Conservation (phyloP, 1,140 invertebrate genomes). For the Trachelipus rathkii region DNA sequence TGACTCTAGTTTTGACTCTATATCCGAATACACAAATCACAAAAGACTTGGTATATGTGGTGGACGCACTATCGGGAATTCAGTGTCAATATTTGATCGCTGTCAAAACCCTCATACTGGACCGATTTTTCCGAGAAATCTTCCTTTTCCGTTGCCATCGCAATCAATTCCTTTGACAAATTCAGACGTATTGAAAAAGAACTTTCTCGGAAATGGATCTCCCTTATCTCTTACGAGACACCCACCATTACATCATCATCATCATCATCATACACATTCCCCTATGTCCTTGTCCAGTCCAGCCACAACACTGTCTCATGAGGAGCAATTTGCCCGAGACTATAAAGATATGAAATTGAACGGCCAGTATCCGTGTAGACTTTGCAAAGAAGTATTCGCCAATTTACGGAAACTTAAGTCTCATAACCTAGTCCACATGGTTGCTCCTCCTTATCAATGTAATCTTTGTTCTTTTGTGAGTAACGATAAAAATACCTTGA, state of each 20-base stretch:
- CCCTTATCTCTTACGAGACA: background rate
- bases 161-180: background rate
- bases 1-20: background rate
- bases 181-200: background rate
- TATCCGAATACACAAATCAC: background rate
- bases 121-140: background rate
- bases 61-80: too few relatives aligned
- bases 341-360: slow-evolving; percentile 73
- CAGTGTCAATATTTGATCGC: background rate
- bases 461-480: slow-evolving; percentile 87
- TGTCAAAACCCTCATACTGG: background rate
- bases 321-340: slow-evolving; percentile 41
- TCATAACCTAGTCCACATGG: slow-evolving; percentile 67
- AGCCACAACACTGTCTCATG: slow-evolving; percentile 28
- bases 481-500: slow-evolving; percentile 81
- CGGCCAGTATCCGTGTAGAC: slow-evolving; percentile 80
- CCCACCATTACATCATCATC: background rate
- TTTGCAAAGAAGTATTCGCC: slow-evolving; percentile 76
- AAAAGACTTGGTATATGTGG: too few relatives aligned
- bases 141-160: background rate
- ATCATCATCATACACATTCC: background rate
- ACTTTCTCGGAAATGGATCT: background rate
- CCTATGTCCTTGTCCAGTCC: background rate
- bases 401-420: slow-evolving; percentile 85
- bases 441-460: slow-evolving; percentile 67